Evolutionary conservation across 2,797 vertebrate species (phyloP).

Genomic region (Numenius phaeopus): DNA sequence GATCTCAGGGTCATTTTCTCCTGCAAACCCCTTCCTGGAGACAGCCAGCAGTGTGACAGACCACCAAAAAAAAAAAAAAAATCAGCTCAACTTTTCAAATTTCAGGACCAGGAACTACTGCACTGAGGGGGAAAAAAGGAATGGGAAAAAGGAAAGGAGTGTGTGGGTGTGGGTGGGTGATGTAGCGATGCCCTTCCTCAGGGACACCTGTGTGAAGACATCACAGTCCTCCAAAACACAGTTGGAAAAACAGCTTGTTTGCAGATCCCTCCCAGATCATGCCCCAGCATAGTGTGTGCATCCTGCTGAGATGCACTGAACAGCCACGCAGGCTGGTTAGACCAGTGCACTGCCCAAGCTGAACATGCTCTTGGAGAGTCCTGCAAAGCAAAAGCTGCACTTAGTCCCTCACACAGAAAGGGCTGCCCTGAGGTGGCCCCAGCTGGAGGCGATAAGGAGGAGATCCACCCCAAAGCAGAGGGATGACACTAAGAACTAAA

Average conservation of each 20-base stretch:
- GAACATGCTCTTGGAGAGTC: rapidly evolving
- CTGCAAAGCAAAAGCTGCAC: rapidly evolving
- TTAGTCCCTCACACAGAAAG: not conserved
- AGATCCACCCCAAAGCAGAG: not conserved
- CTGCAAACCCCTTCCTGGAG: not conserved
- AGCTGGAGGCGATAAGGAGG: not conserved
- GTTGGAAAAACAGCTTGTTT: not conserved
- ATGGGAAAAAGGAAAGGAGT: not conserved
- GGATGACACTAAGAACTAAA: not conserved
- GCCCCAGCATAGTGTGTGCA: not conserved
- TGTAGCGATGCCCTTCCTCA: not conserved
- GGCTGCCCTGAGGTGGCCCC: not conserved
- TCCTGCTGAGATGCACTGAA: rapidly evolving
- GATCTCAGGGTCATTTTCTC: not conserved
- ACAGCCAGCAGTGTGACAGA: not conserved
- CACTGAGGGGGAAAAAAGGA: not conserved
- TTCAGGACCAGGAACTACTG: not conserved
- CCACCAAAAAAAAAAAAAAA: not conserved
- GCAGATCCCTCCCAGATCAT: not conserved
- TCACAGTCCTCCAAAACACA: not conserved
- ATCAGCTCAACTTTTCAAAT: not conserved
- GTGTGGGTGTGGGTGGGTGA: too few species aligned
- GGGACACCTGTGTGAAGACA: not conserved
- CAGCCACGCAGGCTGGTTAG: rapidly evolving
- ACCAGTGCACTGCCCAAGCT: rapidly evolving